Conservation (phyloP, 2,888 invertebrate genomes). For the Dascillus cervinus region DNA sequence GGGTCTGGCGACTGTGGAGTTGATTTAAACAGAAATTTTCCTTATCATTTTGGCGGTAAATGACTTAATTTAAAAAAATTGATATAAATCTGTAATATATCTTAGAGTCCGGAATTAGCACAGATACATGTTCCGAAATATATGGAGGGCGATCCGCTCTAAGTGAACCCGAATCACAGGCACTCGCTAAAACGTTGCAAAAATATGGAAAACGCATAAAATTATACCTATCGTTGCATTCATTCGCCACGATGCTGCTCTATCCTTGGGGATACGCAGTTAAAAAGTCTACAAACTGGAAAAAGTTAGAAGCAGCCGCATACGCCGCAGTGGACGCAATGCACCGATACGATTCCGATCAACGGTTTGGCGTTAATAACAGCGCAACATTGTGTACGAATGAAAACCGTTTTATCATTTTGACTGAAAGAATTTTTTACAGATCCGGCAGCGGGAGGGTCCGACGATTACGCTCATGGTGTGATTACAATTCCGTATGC, state of each 20-base stretch:
- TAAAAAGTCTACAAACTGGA: slow-evolving; percentile 59
- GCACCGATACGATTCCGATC: too few relatives aligned
- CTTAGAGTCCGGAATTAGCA: slow-evolving; percentile 68
- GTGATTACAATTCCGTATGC: slow-evolving; percentile 73
- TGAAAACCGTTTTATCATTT: slow-evolving; percentile 1
- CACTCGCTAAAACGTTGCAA: slow-evolving; percentile 50
- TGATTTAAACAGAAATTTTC: too few relatives aligned
- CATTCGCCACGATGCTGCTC: slow-evolving; percentile 76
- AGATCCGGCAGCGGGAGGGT: slow-evolving; percentile 73
- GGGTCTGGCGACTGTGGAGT: too few relatives aligned
- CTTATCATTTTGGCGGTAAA: too few relatives aligned
- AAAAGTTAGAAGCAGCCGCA: slow-evolving; percentile 62
- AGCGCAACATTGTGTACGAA: too few relatives aligned
- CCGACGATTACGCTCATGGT: slow-evolving; percentile 89
- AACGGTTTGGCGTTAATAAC: too few relatives aligned
- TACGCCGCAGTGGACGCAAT: slow-evolving; percentile 58
- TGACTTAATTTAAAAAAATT: too few relatives aligned
- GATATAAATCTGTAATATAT: too few relatives aligned
- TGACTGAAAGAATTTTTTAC: slow-evolving; percentile 27
- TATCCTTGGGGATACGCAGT: slow-evolving; percentile 82
- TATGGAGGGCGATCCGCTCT: slow-evolving; percentile 73
- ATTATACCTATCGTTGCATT: slow-evolving; percentile 72
- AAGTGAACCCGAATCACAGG: slow-evolving; percentile 79
- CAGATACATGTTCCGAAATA: slow-evolving; percentile 73
- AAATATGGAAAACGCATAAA: slow-evolving; percentile 49